Percentiles rank a stretch among this genome's conserved stretches.
phyloP scores from a whole-genome alignment of 2,113 vertebrate genomes.

The Hyla sarda region DNA sequence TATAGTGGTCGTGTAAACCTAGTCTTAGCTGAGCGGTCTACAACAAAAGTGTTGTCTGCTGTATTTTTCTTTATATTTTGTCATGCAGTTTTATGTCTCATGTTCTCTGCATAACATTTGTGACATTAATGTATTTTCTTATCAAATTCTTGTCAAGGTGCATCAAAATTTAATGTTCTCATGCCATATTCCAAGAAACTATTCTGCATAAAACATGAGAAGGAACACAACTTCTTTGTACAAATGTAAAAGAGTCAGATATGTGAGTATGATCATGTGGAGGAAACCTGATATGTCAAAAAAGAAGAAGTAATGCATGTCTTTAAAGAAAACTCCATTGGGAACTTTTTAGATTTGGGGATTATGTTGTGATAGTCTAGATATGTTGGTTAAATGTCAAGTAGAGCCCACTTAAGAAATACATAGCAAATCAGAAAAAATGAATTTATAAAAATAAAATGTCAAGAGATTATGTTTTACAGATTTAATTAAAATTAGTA shows the following conservation, averaged over 20 bases:
- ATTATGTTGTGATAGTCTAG: background rate
- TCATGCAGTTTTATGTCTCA: conserved; percentile 22
- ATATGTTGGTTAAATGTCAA: conserved; percentile 28
- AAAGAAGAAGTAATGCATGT: background rate
- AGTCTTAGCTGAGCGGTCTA: background rate
- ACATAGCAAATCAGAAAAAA: background rate
- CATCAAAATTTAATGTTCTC: conserved; percentile 66
- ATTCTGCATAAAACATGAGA: conserved; percentile 67
- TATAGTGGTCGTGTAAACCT: too few relatives aligned
- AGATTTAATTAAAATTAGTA: background rate
- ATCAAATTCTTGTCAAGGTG: conserved; percentile 61
- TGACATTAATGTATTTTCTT: conserved; percentile 60
- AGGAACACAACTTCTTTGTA: conserved; percentile 47
- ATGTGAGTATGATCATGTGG: conserved; percentile 1
- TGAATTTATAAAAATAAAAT: conserved; percentile 22
- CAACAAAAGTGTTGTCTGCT: background rate
- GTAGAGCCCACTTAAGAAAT: background rate
- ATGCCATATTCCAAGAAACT: conserved; percentile 57
- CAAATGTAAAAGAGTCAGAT: conserved; percentile 6
- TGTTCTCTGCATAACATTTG: conserved; percentile 61
- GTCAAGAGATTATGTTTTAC: conserved; percentile 8
- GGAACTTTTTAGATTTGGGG: background rate
- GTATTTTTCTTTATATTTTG: background rate
- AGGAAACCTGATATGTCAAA: background rate
- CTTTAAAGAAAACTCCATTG: background rate